Evolutionary conservation across 2,888 invertebrate species (phyloP).

Genomic region (Macrosoma leucophasiata): DNA sequence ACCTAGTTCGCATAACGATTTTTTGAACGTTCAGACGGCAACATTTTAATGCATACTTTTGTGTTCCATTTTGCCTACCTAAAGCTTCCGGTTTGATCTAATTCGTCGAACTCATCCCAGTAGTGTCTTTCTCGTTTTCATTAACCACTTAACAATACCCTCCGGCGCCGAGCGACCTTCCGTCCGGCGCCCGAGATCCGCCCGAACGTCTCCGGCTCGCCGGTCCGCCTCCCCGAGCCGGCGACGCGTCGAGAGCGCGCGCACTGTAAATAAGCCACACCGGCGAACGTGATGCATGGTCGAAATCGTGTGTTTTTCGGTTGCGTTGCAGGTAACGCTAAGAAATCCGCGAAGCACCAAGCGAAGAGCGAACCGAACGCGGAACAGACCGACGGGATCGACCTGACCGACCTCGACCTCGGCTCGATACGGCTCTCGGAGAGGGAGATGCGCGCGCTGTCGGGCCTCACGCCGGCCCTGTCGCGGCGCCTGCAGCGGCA

Average conservation of each 20-base stretch:
- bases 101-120: slow-evolving; percentile 46
- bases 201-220: slow-evolving; percentile 16
- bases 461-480: slow-evolving; percentile 79
- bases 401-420: slow-evolving; percentile 79
- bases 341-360: slow-evolving; percentile 55
- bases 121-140: too few species aligned
- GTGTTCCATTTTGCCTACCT: slow-evolving; percentile 61
- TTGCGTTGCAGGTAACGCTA: slow-evolving; percentile 70
- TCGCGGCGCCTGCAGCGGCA: slow-evolving; percentile 83
- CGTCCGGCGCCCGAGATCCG: slow-evolving; percentile 8
- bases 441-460: slow-evolving; percentile 77
- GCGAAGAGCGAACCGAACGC: slow-evolving; percentile 37
- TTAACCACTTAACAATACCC: slow-evolving; percentile 62
- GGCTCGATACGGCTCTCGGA: slow-evolving; percentile 81
- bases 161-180: slow-evolving; percentile 30
- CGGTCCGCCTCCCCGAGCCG: slow-evolving; percentile 13
- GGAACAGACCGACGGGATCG: slow-evolving; percentile 46
- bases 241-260: slow-evolving; percentile 8
- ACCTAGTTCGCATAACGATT: slow-evolving; percentile 52
- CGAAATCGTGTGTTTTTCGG: slow-evolving; percentile 73
- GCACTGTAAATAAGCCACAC: slow-evolving; percentile 66
- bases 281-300: slow-evolving; percentile 72
- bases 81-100: slow-evolving; percentile 61
- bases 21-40: slow-evolving; percentile 52
- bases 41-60: slow-evolving; percentile 72